Evolutionary conservation across 2,888 invertebrate species (phyloP), one percentile per base, ranked within the genome.

Genomic region (Unio delphinus): DNA sequence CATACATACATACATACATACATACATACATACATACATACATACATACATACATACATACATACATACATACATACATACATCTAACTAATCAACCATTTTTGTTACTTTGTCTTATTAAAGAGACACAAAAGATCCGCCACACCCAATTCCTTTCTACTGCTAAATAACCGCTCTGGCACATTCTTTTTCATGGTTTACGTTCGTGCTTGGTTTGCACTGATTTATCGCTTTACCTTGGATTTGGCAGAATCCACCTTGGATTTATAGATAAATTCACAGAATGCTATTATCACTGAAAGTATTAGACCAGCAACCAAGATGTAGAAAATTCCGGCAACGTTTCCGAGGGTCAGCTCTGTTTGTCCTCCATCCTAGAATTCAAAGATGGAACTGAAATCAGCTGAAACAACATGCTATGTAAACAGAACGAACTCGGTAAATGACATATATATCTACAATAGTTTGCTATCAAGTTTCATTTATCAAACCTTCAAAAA

Each of bases 241-340:
- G 85, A 81, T 71, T 85, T 81, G 70, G 80, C 84, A 1, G 89
- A 86, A 67, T 89, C 89, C 26, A 86, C 75, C 67, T 87, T 86
- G n/a, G 89, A 87, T 90, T 96, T 96, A 91, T 96, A 98, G 90
- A 98, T 95, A 90, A 99, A 98, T 91, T 99, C 99, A 65, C 97
- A 91, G 67, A 98, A 92, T 7, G 99, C 98, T 58, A 98, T 97
- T 11, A 95, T 93, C 85, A 99, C 93, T 45, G 98, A 97, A 54
- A 98, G 91, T 55, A 95, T 93, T 72, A 99, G 93, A 59, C 99
- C 99, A 57, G 95, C 97, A 86, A 98, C 96, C 75, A 99, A 92
- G 87, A 99, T 98, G 92, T 98, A 99, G 92, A 99, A 99, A 88
- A 99, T 96, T 61, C 99, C 99, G 26, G 99, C 98, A 60, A 99